These are phyloP conservation scores for Pelagia noctiluca DNA, from an alignment of 30 jellyfish, hydroid and myxozoan species.

Conservation along the genomic window DNA sequence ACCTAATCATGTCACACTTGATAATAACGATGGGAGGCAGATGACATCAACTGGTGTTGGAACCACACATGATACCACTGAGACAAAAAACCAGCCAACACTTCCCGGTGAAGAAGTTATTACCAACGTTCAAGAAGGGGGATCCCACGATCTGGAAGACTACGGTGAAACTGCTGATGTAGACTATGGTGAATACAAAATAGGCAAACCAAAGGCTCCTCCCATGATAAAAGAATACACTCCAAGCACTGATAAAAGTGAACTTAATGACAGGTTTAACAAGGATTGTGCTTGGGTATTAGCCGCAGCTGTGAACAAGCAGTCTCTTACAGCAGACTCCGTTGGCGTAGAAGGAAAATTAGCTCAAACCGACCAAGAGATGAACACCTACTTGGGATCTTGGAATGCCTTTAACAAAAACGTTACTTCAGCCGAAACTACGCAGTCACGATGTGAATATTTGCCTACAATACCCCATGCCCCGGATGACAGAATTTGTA, in stretches of 20 bases:
- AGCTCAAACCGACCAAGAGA: conserved; percentile 23
- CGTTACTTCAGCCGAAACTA: conserved; percentile 17
- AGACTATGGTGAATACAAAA: conserved; percentile 24
- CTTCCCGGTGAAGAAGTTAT: conserved; percentile 13
- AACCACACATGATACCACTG: conserved; percentile 20
- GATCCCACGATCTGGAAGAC: conserved; percentile 9
- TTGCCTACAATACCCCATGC: conserved; percentile 32
- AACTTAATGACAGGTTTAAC: conserved; percentile 11
- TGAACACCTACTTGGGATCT: conserved; percentile 12
- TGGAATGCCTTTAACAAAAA: conserved; percentile 19
- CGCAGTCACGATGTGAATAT: conserved; percentile 20
- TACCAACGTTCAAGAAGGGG: conserved; percentile 5
- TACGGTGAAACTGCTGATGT: conserved; percentile 23
- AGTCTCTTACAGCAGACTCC: conserved; percentile 2
- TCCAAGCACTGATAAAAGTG: conserved; percentile 35
- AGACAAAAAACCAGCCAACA: conserved; percentile 15
- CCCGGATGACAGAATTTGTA: conserved; percentile 25
- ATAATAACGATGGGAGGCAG: conserved; percentile 25
- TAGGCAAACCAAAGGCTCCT: conserved; percentile 32
- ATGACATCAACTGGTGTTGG: conserved; percentile 19
- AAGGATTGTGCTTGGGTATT: conserved; percentile 19
- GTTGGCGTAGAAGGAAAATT: conserved; percentile 1
- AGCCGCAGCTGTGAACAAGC: conserved; percentile 27
- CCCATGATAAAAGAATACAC: conserved; percentile 29
- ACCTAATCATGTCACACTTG: conserved; percentile 19